Conservation (phyloP, 2,888 invertebrate species). For the Nezara viridula region DNA sequence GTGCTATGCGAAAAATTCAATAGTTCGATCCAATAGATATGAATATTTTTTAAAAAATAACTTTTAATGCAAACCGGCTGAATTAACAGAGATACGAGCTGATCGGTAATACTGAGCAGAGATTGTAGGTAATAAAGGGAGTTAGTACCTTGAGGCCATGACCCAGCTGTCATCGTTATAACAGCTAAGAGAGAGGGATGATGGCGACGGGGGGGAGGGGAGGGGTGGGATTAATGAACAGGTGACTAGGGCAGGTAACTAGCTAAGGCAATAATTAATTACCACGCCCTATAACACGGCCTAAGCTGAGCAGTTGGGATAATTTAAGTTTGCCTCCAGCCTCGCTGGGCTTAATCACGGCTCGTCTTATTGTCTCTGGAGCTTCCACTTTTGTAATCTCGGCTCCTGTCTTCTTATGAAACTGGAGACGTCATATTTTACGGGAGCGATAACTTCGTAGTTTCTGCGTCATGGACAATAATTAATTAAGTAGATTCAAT, state of each 20-base stretch:
- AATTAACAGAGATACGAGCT: neutral
- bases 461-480: neutral
- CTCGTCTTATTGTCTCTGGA: neutral
- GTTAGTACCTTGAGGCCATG: neutral
- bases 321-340: neutral
- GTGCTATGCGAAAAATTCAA: too few species aligned
- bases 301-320: neutral
- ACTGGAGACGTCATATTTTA: neutral
- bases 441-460: neutral
- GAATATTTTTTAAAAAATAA: too few species aligned
- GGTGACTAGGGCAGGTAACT: slow-evolving; percentile 26
- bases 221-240: neutral
- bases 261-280: slow-evolving; percentile 28
- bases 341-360: neutral
- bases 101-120: neutral
- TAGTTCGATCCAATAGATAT: too few species aligned
- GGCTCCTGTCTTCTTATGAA: neutral
- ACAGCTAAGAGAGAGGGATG: slow-evolving; percentile 9
- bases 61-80: too few species aligned
- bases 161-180: neutral
- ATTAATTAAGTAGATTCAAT: too few species aligned
- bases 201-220: neutral
- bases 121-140: neutral
- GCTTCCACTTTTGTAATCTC: slow-evolving; percentile 20
- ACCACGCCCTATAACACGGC: slow-evolving; percentile 5